A percentile compares a stretch with the other conserved stretches of the same genome.
Evolutionary conservation across 2,888 invertebrate species (phyloP).

Genomic region (Anthophora plumipes): DNA sequence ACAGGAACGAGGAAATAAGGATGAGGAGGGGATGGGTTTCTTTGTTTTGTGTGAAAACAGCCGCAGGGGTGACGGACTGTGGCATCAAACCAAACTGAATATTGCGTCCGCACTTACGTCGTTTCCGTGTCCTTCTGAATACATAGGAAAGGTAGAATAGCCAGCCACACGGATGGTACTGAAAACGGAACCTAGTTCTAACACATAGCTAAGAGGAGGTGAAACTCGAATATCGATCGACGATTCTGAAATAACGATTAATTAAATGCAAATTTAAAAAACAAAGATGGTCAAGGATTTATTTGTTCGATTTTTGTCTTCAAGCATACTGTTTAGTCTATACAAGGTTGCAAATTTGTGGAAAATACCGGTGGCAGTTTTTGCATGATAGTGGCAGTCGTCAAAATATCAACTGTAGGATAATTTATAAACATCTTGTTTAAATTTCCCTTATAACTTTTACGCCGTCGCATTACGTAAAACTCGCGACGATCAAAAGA

Average conservation of each 20-base stretch:
- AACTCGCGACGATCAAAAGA: not conserved
- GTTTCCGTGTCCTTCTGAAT: conserved; percentile 45
- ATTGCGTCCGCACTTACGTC: conserved; percentile 69
- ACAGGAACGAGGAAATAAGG: conserved; percentile 68
- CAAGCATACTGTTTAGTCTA: too few species aligned
- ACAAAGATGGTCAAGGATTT: too few species aligned
- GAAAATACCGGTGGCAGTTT: too few species aligned
- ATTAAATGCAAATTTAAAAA: too few species aligned
- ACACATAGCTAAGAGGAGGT: not conserved
- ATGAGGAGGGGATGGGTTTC: conserved; percentile 74
- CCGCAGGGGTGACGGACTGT: conserved; percentile 78
- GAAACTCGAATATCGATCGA: conserved; percentile 31
- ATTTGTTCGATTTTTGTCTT: too few species aligned
- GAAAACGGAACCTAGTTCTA: conserved; percentile 40
- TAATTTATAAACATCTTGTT: not conserved
- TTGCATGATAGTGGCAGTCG: too few species aligned
- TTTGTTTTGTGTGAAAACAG: conserved; percentile 83
- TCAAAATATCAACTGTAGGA: not conserved
- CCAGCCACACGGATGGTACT: conserved; percentile 6
- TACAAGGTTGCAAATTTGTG: too few species aligned
- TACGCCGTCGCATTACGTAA: not conserved
- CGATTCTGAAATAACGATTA: too few species aligned
- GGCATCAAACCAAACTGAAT: conserved; percentile 78
- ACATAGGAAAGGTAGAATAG: conserved; percentile 22
- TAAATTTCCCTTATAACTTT: too few species aligned